A percentile compares a stretch with the other conserved stretches of the same genome.
Evolutionary conservation across 2,113 vertebrate genomes (phyloP).

Genomic region (Strigops habroptila): DNA sequence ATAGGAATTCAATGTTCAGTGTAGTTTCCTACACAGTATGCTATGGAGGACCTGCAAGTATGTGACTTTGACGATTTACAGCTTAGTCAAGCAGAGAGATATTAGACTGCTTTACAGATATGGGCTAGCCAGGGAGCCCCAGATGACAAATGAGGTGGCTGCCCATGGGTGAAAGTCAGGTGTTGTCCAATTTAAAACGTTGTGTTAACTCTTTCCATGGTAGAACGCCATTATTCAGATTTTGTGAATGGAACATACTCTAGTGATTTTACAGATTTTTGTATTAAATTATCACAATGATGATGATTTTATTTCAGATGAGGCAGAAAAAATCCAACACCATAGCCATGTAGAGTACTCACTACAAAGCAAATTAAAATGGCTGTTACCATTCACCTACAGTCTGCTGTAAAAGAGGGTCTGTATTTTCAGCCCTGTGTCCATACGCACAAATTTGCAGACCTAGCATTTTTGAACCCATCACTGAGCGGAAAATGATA

Average conservation of each 20-base stretch:
- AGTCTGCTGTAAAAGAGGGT: background rate
- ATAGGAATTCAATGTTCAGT: background rate
- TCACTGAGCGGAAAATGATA: background rate
- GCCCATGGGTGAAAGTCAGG: too few species aligned
- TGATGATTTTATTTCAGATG: background rate
- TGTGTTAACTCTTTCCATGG: background rate
- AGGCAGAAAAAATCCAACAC: background rate
- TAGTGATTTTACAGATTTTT: background rate
- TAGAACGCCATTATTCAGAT: background rate
- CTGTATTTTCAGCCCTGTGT: background rate
- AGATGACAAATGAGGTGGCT: background rate
- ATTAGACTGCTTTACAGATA: background rate
- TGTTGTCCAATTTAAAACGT: background rate
- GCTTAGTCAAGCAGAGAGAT: background rate
- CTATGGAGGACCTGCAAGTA: background rate
- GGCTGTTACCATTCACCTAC: background rate
- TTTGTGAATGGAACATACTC: background rate
- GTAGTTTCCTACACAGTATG: background rate
- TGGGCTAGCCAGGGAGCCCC: background rate
- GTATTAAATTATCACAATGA: background rate
- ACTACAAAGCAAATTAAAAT: background rate
- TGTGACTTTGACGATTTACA: background rate
- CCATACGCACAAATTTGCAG: background rate
- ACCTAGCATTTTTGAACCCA: background rate
- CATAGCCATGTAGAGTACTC: background rate